These are phyloP conservation scores for Ctena decussata DNA, from an alignment of 2,888 invertebrate species.

Conservation along the genomic window DNA sequence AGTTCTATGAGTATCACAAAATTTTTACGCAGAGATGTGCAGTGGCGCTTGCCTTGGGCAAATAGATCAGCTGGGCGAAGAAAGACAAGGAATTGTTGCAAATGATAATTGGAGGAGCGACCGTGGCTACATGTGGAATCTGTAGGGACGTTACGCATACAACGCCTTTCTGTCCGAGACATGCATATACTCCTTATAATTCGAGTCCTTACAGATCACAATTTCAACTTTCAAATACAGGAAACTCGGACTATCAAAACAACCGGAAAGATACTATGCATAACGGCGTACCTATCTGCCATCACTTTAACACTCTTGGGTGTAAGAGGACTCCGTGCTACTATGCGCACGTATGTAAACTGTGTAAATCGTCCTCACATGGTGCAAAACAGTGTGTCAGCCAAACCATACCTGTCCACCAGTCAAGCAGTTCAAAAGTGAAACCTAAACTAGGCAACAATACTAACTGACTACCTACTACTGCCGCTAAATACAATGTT, in stretches of 20 bases:
- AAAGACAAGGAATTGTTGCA: background rate
- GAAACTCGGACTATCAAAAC: background rate
- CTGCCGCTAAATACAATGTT: background rate
- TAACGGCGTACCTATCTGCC: background rate
- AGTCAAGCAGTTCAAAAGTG: background rate
- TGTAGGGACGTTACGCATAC: background rate
- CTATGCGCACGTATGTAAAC: background rate
- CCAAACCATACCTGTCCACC: background rate
- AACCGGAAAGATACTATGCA: background rate
- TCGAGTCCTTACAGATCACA: no score
- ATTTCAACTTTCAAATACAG: no score
- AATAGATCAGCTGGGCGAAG: background rate
- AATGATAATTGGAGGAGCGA: background rate
- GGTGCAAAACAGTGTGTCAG: background rate
- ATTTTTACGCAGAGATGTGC: background rate
- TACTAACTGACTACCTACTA: background rate
- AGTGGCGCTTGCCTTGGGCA: background rate
- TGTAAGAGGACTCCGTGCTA: background rate
- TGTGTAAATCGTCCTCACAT: background rate
- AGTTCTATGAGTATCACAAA: conserved; percentile 4
- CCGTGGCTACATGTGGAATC: background rate
- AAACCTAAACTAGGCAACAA: background rate
- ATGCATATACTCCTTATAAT: background rate
- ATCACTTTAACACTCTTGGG: background rate
- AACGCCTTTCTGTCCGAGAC: background rate